Conservation (phyloP, 1,140 invertebrate species). For the Portunus trituberculatus region DNA sequence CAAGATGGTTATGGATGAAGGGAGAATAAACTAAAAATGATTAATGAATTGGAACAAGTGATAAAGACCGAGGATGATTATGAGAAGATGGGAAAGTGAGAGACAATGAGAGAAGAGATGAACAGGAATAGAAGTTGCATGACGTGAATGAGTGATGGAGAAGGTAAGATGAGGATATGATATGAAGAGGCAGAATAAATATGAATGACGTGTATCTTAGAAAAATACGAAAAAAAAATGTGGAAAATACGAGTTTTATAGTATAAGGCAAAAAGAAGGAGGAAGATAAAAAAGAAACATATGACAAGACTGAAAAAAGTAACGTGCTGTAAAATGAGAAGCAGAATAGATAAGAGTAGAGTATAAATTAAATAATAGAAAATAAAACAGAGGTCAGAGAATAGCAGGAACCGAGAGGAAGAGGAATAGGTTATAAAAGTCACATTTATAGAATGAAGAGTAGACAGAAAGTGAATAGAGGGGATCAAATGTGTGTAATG, state of each 20-base stretch:
- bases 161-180: background rate
- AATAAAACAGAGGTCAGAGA: background rate
- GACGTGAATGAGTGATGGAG: background rate
- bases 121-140: background rate
- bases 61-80: background rate
- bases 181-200: background rate
- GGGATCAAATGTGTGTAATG: background rate
- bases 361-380: background rate
- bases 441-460: background rate
- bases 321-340: background rate
- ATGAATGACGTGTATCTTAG: background rate
- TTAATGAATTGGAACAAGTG: background rate
- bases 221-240: background rate
- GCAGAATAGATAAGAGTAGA: background rate
- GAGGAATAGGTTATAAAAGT: background rate
- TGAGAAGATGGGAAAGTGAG: background rate
- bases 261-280: background rate
- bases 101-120: conserved; percentile 27
- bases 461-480: background rate
- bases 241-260: background rate
- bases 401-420: background rate
- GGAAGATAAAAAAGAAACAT: background rate
- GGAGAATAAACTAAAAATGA: no score
- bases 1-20: no score
- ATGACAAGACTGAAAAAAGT: background rate